phyloP scores from a whole-genome alignment of 2,888 invertebrate genomes.

The Perizoma affinitatum region DNA sequence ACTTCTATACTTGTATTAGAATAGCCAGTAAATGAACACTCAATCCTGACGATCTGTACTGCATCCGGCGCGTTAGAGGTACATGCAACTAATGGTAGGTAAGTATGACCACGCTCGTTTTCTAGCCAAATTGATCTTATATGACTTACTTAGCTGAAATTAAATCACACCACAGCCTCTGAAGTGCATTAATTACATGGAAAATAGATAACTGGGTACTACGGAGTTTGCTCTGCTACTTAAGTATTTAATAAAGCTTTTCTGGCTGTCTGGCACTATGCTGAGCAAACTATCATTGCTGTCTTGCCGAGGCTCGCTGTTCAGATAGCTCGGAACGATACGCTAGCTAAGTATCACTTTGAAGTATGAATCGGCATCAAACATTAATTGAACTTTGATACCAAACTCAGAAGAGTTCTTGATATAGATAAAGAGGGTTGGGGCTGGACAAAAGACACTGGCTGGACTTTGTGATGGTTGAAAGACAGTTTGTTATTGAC shows the following conservation, averaged over 20 bases:
- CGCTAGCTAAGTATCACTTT: background rate
- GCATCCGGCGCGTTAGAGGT: too few relatives aligned
- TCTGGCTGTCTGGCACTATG: conserved; percentile 26
- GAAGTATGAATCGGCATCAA: background rate
- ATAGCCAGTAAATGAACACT: too few relatives aligned
- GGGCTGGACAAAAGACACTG: too few relatives aligned
- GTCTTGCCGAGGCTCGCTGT: conserved; percentile 34
- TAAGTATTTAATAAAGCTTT: conserved; percentile 47
- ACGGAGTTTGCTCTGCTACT: conserved; percentile 3
- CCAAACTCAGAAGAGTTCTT: too few relatives aligned
- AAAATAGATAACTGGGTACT: conserved; percentile 10
- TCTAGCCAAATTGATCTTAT: background rate
- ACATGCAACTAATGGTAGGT: too few relatives aligned
- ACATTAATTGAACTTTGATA: too few relatives aligned
- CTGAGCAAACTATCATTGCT: conserved; percentile 54
- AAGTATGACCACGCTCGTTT: background rate
- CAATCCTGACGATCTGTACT: too few relatives aligned
- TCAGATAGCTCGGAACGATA: background rate
- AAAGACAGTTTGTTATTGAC: too few relatives aligned
- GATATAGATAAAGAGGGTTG: too few relatives aligned
- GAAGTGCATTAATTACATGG: conserved; percentile 22
- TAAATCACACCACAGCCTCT: conserved; percentile 6
- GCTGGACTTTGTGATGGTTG: too few relatives aligned
- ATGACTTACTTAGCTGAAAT: background rate
- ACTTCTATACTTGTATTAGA: too few relatives aligned